Base-by-base conservation (phyloP, 2,113 vertebrate species). In the Agelaius tricolor region DNA sequence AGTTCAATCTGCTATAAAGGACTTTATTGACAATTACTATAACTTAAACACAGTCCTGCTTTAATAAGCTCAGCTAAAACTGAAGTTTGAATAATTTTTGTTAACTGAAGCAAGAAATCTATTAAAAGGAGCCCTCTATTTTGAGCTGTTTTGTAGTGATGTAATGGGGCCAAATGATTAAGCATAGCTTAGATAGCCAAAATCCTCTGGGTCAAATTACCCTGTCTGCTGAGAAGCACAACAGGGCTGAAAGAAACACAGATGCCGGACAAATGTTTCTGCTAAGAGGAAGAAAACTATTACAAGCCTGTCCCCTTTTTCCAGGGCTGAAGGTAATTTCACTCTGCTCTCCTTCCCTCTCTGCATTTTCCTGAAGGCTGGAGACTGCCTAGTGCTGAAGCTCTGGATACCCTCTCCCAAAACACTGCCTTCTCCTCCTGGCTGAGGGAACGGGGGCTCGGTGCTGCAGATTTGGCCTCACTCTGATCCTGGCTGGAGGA, bases 1-100 rank as follows among this genome's bases (percentile, higher is more conserved):
- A 96, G 85, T 91, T 95, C 90, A 96, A 93, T 84, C 89, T 94
- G 23, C 91, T 84, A 92, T 96, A 96, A 96, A 96, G 90, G 66
- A 84, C 55, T 97, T 96, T 96, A 96, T 95, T 96, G 91, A 96
- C 91, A 95, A 96, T 93, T 94, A 71, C 85, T 96, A 41, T 88
- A 93, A 85, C 91, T 96, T 95, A 91, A 96, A 95, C 72, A 93
- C 31, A 93, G 85, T 55, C 81, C 65, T 89, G 61, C 83, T 94
- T 84, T 94, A 95, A 94, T 94, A 89, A 91, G 85, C 68, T 55
- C 52, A 35, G 66, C 59, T 93, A 84, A 93, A 93, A 95, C 73
- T 90, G 69, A 94, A 95, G 69, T 77, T 90, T 26, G 76, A 93
- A 93, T 84, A 84, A 71, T 90, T 93, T 94, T 90, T 93, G 69